Evolutionary conservation across 2,888 invertebrate genomes (phyloP).

Genomic region (Pherbina coryleti): DNA sequence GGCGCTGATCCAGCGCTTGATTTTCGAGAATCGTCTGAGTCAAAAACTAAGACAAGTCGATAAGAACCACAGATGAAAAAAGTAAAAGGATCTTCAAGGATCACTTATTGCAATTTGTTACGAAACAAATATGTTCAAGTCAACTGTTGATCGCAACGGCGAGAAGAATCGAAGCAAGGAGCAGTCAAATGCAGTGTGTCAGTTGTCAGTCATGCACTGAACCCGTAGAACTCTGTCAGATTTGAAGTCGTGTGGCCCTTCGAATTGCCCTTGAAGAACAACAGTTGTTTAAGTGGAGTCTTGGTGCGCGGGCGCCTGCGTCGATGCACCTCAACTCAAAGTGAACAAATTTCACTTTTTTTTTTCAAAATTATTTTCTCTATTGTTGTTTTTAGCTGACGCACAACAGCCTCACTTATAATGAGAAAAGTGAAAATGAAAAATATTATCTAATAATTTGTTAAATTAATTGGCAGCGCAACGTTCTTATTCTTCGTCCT

Average conservation of each 20-base stretch:
- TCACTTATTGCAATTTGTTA: constrained; percentile 57
- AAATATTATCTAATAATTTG: constrained; percentile 56
- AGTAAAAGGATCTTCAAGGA: constrained; percentile 50
- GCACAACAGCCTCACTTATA: background rate
- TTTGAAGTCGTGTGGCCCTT: constrained; percentile 43
- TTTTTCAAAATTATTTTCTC: background rate
- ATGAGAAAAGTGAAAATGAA: constrained; percentile 51
- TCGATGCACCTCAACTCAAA: constrained; percentile 22
- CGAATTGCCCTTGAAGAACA: constrained; percentile 27
- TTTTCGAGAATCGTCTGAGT: constrained; percentile 11
- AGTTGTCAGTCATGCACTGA: constrained; percentile 62
- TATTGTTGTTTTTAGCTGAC: too few species aligned
- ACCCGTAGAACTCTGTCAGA: constrained; percentile 55
- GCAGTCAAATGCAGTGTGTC: constrained; percentile 47
- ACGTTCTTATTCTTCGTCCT: constrained; percentile 23
- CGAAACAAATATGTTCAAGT: constrained; percentile 42
- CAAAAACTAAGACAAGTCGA: constrained; percentile 38
- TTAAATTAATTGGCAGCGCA: constrained; percentile 52
- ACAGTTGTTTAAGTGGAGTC: constrained; percentile 52
- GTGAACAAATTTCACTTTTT: constrained; percentile 56
- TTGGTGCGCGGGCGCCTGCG: constrained; percentile 23
- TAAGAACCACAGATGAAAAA: constrained; percentile 30
- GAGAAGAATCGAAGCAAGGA: constrained; percentile 4
- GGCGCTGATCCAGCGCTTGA: constrained; percentile 50
- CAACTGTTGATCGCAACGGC: constrained; percentile 11